Evolutionary conservation across 2,113 vertebrate species (phyloP).

Genomic region (Antechinus stuartii): DNA sequence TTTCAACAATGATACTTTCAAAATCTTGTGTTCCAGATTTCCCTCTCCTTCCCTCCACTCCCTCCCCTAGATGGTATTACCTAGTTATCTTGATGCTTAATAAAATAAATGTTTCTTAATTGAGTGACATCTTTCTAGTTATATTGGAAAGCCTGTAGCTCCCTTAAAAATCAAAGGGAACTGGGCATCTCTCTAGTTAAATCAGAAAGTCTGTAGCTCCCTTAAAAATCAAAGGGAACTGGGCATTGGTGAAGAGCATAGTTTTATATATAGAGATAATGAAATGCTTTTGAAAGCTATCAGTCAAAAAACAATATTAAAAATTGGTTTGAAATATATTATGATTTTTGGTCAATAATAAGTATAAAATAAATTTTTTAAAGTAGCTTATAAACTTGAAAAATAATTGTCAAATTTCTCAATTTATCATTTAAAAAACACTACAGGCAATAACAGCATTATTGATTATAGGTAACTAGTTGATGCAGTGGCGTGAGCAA

Average conservation of each 20-base stretch:
- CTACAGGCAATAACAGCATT: not conserved
- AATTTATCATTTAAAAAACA: not conserved
- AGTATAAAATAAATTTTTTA: not conserved
- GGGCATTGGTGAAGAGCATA: not conserved
- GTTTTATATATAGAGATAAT: not conserved
- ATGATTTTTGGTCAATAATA: not conserved
- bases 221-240: not conserved
- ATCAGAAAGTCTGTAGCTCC: not conserved
- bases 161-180: not conserved
- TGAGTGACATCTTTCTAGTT: not conserved
- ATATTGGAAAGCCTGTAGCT: not conserved
- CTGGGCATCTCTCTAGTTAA: not conserved
- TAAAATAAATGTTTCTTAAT: not conserved
- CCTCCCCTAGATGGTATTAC: not conserved
- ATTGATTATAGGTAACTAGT: not conserved
- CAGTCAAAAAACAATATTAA: not conserved
- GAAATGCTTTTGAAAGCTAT: not conserved
- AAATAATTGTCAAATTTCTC: not conserved
- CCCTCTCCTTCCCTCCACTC: too few species aligned
- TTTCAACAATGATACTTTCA: too few species aligned
- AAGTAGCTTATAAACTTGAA: not conserved
- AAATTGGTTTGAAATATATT: not conserved
- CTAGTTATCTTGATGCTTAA: not conserved
- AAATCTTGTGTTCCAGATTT: too few species aligned
- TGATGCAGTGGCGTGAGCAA: not conserved